phyloP scores from a whole-genome alignment of 37 sponge, comb jelly and placozoan species.

The Theonella swinhoei region DNA sequence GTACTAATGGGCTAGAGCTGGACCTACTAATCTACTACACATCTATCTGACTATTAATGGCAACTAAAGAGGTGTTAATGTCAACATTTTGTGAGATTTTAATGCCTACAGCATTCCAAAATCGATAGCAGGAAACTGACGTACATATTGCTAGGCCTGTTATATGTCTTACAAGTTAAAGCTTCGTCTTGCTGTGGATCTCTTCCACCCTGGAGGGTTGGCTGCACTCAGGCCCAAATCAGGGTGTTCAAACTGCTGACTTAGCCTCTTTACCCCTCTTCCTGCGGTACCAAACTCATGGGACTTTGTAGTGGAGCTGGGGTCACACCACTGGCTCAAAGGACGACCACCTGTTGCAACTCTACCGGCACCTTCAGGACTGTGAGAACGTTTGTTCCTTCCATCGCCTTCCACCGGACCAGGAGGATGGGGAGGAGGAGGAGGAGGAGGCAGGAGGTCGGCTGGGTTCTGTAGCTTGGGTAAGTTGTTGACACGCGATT shows the following conservation, averaged over 20 bases:
- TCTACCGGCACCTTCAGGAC: not conserved
- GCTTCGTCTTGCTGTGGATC: not conserved
- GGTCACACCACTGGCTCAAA: too few relatives aligned
- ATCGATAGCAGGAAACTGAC: too few relatives aligned
- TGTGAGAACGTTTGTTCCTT: not conserved
- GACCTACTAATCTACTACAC: too few relatives aligned
- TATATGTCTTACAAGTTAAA: not conserved
- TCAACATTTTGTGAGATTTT: too few relatives aligned
- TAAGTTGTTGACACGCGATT: not conserved
- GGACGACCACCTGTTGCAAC: not conserved
- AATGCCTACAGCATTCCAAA: too few relatives aligned
- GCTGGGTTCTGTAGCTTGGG: not conserved
- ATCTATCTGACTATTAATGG: too few relatives aligned
- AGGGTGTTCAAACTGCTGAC: not conserved
- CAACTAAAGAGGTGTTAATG: too few relatives aligned
- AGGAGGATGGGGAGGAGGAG: too few relatives aligned
- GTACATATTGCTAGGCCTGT: not conserved
- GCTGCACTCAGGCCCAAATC: not conserved
- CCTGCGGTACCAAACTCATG: not conserved
- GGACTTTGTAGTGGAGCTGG: too few relatives aligned
- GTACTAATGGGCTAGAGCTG: too few relatives aligned
- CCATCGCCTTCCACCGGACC: not conserved
- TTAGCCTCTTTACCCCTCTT: not conserved
- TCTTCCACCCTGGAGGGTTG: not conserved
- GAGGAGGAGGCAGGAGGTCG: too few relatives aligned